Percentiles rank a stretch among this genome's conserved stretches.
These are phyloP conservation scores for Clupea harengus DNA, from an alignment of 2,113 vertebrate genomes.

Conservation along the genomic window DNA sequence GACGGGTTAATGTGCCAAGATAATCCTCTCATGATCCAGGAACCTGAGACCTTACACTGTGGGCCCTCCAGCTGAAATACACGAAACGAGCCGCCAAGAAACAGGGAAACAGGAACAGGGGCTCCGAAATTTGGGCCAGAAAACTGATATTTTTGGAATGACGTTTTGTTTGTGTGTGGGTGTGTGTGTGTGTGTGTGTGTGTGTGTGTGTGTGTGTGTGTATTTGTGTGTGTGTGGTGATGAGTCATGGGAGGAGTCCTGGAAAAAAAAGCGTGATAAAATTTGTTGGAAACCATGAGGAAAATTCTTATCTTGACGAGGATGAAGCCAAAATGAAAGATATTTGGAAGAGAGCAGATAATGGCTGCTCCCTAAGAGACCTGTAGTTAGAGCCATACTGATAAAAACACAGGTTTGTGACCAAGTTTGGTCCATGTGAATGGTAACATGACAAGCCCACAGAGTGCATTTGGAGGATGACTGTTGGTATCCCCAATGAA, in stretches of 20 bases:
- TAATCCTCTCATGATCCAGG: conserved; percentile 12
- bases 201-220: conserved; percentile 36
- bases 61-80: not conserved
- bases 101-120: not conserved
- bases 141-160: conserved; percentile 4
- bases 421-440: not conserved
- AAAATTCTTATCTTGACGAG: not conserved
- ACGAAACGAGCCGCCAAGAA: not conserved
- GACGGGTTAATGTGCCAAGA: not conserved
- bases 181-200: not conserved
- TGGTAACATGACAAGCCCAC: not conserved
- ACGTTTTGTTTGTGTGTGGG: not conserved
- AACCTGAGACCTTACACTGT: not conserved
- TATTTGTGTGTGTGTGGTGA: conserved; percentile 23
- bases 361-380: not conserved
- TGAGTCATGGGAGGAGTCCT: not conserved
- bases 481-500: too few relatives aligned
- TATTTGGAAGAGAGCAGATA: not conserved
- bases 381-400: not conserved
- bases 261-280: not conserved
- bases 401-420: not conserved
- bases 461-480: not conserved
- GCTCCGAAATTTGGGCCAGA: not conserved
- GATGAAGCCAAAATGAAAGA: not conserved
- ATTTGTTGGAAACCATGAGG: not conserved